Evolutionary conservation across 64 coral and sea anemone species (phyloP).

Genomic region (Cladopsammia gracilis): DNA sequence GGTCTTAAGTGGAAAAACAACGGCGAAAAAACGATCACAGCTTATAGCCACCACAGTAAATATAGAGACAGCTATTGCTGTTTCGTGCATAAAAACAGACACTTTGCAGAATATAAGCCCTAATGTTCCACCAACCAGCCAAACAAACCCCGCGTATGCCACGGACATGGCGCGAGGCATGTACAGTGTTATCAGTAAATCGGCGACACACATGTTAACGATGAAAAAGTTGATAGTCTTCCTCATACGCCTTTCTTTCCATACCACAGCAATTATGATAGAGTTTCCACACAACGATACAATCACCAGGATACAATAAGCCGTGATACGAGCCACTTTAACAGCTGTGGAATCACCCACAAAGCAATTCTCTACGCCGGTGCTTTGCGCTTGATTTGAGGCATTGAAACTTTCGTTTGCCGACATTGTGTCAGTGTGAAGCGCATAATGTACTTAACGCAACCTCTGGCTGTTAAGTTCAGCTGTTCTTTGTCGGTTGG

Average conservation of each 20-base stretch:
- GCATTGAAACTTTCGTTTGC: not conserved
- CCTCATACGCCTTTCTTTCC: conserved; percentile 33
- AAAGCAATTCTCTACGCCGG: conserved; percentile 27
- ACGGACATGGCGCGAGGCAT: conserved; percentile 70
- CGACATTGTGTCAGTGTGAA: not conserved
- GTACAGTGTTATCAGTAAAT: conserved; percentile 62
- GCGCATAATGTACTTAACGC: too few relatives aligned
- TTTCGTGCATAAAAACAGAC: conserved; percentile 50
- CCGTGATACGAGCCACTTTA: conserved; percentile 15
- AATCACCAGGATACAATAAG: conserved; percentile 50
- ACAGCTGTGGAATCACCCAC: conserved; percentile 9
- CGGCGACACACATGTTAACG: conserved; percentile 69
- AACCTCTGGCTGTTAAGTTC: too few relatives aligned
- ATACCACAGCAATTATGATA: conserved; percentile 54
- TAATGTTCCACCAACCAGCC: conserved; percentile 32
- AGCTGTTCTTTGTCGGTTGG: too few relatives aligned
- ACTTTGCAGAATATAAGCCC: conserved; percentile 65
- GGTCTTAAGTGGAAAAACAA: conserved; percentile 49
- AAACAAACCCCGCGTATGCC: conserved; percentile 31
- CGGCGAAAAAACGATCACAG: conserved; percentile 65
- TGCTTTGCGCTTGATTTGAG: not conserved
- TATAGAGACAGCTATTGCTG: conserved; percentile 62
- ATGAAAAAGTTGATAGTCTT: conserved; percentile 81
- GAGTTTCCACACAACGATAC: conserved; percentile 66
- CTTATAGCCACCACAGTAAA: conserved; percentile 71